Evolutionary conservation across 1,140 invertebrate genomes (phyloP), one percentile per base, ranked within the genome.

Genomic region (Papilio glaucus): DNA sequence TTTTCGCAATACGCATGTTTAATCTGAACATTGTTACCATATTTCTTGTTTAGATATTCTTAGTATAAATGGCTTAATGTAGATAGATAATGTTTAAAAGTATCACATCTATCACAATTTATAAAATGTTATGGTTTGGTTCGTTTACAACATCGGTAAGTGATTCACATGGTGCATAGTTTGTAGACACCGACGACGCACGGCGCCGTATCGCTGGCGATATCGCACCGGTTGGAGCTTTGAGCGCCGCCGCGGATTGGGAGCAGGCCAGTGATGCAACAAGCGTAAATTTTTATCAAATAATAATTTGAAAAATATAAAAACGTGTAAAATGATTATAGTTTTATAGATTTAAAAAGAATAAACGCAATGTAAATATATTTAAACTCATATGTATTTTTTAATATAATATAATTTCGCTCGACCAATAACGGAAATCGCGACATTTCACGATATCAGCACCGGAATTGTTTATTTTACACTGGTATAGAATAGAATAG

Each of bases 241-340:
- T 84, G 80, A 84, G 75, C 41, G 63, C 63, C 74, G 76, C 75
- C 82, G 82, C 82, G 61, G 71, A 81, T 74, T 73, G 67, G 67
- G 45, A 53, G 24, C 42, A 69, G 24, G 45, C n/a, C 42, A 6
- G 67, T 9, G 45, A 33, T 41, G 26, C 26, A 69, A 53, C 33
- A 13, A 53, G 67, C 13, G 18, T 24, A 13, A 26, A 24, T 1
- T 57, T 57, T 57, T 26, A 3, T 10, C 18, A 21, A 57, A 0
- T 12, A n/a, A n/a, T n/a, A n/a, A n/a, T n/a, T n/a, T n/a, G n/a
- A n/a, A n/a, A n/a, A n/a, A n/a, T n/a, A n/a, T n/a, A n/a, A n/a
- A n/a, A n/a, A n/a, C n/a, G n/a, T n/a, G n/a, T n/a, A n/a, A n/a
- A n/a, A n/a, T n/a, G n/a, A n/a, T n/a, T n/a, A n/a, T n/a, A n/a